Evolutionary conservation across 2,888 invertebrate species (phyloP).

Genomic region (Coelogynopora nodosa): DNA sequence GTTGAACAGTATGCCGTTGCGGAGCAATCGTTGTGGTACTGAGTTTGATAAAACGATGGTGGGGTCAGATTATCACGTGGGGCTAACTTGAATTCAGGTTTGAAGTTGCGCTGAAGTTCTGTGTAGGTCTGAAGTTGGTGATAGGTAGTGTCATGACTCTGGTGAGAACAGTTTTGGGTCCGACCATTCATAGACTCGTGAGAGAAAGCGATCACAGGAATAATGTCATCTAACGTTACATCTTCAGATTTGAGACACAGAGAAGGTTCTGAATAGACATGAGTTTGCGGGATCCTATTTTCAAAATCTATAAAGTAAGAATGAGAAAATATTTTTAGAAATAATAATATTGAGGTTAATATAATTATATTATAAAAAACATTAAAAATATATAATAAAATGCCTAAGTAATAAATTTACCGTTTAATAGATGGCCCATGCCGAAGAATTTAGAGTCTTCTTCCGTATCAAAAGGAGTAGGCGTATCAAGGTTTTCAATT

Average conservation of each 20-base stretch:
- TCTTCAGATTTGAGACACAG: neutral
- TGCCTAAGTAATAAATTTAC: neutral
- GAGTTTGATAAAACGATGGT: neutral
- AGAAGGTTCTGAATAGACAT: neutral
- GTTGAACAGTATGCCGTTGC: neutral
- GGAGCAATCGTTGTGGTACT: neutral
- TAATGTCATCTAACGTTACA: neutral
- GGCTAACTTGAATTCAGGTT: neutral
- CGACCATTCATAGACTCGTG: neutral
- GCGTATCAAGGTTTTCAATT: constrained; percentile 43
- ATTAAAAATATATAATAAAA: neutral
- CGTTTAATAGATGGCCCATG: constrained; percentile 9
- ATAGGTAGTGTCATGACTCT: neutral
- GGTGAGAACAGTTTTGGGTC: neutral
- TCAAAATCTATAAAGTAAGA: too few relatives aligned
- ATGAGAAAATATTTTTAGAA: neutral
- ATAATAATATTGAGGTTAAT: neutral
- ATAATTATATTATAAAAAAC: neutral
- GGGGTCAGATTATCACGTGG: neutral
- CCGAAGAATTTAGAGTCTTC: constrained; percentile 1
- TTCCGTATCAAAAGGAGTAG: constrained; percentile 36
- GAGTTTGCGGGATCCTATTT: too few relatives aligned
- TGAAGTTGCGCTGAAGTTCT: neutral
- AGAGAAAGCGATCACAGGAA: neutral
- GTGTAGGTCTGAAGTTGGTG: constrained; percentile 5